Evolutionary conservation across 2,888 invertebrate genomes (phyloP), one percentile per base, ranked within the genome.

Genomic region (Tetheella fluctuosa): DNA sequence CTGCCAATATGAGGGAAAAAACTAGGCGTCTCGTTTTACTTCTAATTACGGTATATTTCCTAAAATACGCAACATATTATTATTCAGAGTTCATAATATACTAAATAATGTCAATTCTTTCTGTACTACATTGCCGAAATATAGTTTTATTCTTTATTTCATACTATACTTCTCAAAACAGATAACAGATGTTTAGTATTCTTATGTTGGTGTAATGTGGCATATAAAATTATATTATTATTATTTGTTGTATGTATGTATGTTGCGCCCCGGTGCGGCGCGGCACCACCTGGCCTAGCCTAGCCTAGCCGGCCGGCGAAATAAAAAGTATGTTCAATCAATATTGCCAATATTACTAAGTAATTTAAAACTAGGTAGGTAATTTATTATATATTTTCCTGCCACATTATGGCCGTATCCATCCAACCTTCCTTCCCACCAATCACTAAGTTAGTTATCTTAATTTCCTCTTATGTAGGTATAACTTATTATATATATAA

Each of bases 1-100:
- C 65, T 67, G 74, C 86, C 91, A 91, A 89, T 85, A 42, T 74
- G 57, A 65, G 60, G 59, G 58, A 28, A 62, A 66, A 64, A 67
- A 37, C 37, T 37, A 62, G 60, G 74, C 75, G 75, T 79, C 79
- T 65, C 64, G 65, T 54, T 54, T 20, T 34, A 37, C 12, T 20
- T 37, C 34, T 12, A 20, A 12, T 55, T 34, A 23, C 8, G 17
- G 6, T 23, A 20, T 20, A 20, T 20, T 13, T 23, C 6, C 3
- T 1, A 37, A 34, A 34, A 37, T 23, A 15, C 13, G 0, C 12
- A 3, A 3, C 12, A 1, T 23, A 10, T 48, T 48, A 6, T 10
- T 10, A 10, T 48, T n/a, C n/a, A 39, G 10, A 48, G 10, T 20
- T 10, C n/a, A n/a, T 48, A 8, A 20, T 6, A 48, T 20, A 10